Conservation (phyloP, 35 echinoderm and acorn worm species). For the Apostichopus californicus region DNA sequence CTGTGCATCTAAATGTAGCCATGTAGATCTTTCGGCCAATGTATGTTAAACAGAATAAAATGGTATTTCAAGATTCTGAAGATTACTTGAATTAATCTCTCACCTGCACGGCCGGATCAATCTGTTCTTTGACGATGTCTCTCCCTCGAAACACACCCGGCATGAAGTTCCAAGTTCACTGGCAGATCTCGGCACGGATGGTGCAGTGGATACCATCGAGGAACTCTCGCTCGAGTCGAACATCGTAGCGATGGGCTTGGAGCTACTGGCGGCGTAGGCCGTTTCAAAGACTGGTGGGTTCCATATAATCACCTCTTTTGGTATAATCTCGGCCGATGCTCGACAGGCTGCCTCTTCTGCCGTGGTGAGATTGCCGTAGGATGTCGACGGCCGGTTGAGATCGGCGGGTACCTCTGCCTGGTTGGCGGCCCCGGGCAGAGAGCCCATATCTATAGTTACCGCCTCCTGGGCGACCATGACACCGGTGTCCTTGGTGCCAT, state of each 20-base stretch:
- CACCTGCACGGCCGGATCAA: slow-evolving; percentile 91
- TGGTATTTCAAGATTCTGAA: no score
- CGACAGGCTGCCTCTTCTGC: slow-evolving; percentile 28
- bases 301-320: slow-evolving; percentile 82
- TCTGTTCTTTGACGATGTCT: slow-evolving; percentile 88
- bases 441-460: slow-evolving; percentile 62
- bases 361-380: slow-evolving; percentile 47
- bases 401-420: slow-evolving; percentile 49
- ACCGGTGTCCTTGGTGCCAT: slow-evolving; percentile 50
- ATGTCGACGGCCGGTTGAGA: slow-evolving; percentile 63
- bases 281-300: slow-evolving; percentile 62
- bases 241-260: slow-evolving; percentile 53
- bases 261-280: slow-evolving; percentile 18
- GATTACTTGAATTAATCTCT: no score
- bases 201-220: slow-evolving; percentile 75
- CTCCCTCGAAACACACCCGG: slow-evolving; percentile 93
- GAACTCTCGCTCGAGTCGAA: slow-evolving; percentile 83
- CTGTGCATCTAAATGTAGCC: no score
- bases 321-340: slow-evolving; percentile 59
- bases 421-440: slow-evolving; percentile 32
- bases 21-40: no score
- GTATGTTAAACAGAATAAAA: no score
- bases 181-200: slow-evolving; percentile 85
- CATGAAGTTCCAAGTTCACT: slow-evolving; percentile 88
- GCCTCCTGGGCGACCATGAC: slow-evolving; percentile 46